Evolutionary conservation across 2,888 invertebrate genomes (phyloP), one percentile per base, ranked within the genome.

Genomic region (Salticus scenicus): DNA sequence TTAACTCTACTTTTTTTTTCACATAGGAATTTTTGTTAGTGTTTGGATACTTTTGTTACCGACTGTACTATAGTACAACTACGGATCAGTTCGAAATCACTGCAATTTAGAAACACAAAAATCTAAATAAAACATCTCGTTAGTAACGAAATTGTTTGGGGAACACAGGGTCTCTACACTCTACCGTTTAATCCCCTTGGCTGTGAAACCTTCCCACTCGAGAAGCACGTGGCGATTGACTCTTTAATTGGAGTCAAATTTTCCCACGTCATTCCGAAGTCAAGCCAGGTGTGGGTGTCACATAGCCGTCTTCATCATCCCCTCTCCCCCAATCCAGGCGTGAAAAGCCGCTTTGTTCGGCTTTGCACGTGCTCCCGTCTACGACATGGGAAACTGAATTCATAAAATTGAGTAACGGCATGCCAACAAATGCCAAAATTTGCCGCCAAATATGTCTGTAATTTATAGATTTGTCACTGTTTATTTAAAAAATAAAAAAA

Each of bases 251-350:
- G 69, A 27, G 69, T 69, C 33, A 69, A 69, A 69, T 69, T 69
- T 69, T 69, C 66, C 69, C 69, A 41, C 69, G 69, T 69, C 69
- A 69, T 8, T 8, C 24, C 7, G 37, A 20, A 27, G 69, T 41
- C 41, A 30, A 69, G 37, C 69, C 69, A 69, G 69, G 69, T 69
- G 69, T 69, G 69, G 69, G 37, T 69, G 69, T 69, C 69, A 69
- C 41, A 41, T 69, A 41, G 12, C 41, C 10, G 69, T 69, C 69
- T 69, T 69, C 41, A 57, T 24, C 41, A 37, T 20, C 37, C 24
- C 31, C 69, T 14, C 2, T n/a, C 33, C 41, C 69, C 41, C 24
- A 14, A 14, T 17, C 7, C n/a, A 14, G 17, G n/a, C n/a, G 41
- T 14, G 33, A 69, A 69, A 69, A 20, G 27, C 37, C 12, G 37